Base-by-base conservation (phyloP, 2,888 invertebrate species). In the Drosophila neonasuta region DNA sequence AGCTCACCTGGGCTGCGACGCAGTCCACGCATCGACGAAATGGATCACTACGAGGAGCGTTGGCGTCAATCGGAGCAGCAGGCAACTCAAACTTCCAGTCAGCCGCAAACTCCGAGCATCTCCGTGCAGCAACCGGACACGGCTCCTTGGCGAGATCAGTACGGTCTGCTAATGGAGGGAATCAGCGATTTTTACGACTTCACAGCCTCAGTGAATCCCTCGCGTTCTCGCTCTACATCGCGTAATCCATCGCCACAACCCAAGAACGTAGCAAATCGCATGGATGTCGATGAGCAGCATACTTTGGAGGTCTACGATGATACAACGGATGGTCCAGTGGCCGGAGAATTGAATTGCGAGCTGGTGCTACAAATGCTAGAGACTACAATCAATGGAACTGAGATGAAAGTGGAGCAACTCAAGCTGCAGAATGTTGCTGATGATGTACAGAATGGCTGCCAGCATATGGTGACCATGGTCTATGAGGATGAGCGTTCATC, bases 131-230 rank as follows among this genome's bases (percentile, higher is more conserved):
- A 88, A 13, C 77, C 87, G 11, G 90, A 90, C 34, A 86, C 80
- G n/a, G 88, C 76, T 5, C 71, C 88, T 0, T 90, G 90, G 88
- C 80, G 88, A 0, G 90, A 90, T 77, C 67, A 86, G 32, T 69
- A 88, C 15, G 90, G 88, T 1, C 64, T 88, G 3, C 52, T 90
- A 0, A 79, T 90, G 84, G 88, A 90, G 70, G 90, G 91, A 0
- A 63, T 90, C 2, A 90, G 91, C 68, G 90, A 91, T 52, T 90
- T 90, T 42, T 90, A 90, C 24, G 90, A 90, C 45, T 90, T 90
- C 56, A 85, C 89, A 8, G 91, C 90, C 15, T 90, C 91, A 0
- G 75, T 87, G 0, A 90, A 91, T 67, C 91, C 90, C 1, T 90
- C 90, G 0, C 77, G 90, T 52, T 90, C 90, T 1, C 79, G 88